phyloP scores from a whole-genome alignment of 1,140 invertebrate species.

The Ceratosolen fusciceps region DNA sequence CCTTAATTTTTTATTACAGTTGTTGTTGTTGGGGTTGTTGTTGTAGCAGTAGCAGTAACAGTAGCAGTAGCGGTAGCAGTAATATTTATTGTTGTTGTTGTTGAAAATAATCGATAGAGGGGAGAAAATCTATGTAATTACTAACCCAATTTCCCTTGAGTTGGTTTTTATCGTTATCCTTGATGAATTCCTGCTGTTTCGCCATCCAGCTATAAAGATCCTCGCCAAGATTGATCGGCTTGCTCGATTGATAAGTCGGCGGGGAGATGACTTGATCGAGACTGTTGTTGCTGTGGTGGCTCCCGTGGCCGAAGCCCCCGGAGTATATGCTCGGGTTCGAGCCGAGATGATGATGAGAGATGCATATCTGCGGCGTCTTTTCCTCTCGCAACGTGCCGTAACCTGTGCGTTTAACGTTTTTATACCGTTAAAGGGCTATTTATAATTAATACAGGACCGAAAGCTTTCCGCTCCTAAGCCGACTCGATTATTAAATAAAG shows the following conservation, averaged over 20 bases:
- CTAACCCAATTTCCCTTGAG: slow-evolving; percentile 70
- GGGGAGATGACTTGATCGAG: slow-evolving; percentile 67
- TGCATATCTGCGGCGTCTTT: slow-evolving; percentile 68
- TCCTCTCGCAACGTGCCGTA: slow-evolving; percentile 84
- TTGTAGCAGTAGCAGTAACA: too few species aligned
- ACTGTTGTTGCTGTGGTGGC: slow-evolving; percentile 69
- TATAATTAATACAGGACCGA: too few species aligned
- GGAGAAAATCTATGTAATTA: not conserved
- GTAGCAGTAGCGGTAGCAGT: too few species aligned
- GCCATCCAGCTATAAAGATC: slow-evolving; percentile 97
- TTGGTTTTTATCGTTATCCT: slow-evolving; percentile 68
- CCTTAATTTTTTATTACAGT: slow-evolving; percentile 31
- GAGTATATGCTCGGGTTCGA: slow-evolving; percentile 77
- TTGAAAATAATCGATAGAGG: too few species aligned
- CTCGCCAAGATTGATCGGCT: slow-evolving; percentile 75
- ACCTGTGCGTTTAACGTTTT: slow-evolving; percentile 73
- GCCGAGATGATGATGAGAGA: slow-evolving; percentile 70
- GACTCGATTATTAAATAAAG: too few species aligned
- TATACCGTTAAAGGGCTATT: too few species aligned
- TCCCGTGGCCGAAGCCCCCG: slow-evolving; percentile 67
- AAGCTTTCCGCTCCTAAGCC: too few species aligned
- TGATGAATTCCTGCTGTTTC: slow-evolving; percentile 84
- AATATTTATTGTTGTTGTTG: too few species aligned
- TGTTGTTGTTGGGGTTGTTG: too few species aligned
- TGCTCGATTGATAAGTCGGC: slow-evolving; percentile 62